Conservation (phyloP, 2,888 invertebrate genomes). For the Nomada ferruginata region DNA sequence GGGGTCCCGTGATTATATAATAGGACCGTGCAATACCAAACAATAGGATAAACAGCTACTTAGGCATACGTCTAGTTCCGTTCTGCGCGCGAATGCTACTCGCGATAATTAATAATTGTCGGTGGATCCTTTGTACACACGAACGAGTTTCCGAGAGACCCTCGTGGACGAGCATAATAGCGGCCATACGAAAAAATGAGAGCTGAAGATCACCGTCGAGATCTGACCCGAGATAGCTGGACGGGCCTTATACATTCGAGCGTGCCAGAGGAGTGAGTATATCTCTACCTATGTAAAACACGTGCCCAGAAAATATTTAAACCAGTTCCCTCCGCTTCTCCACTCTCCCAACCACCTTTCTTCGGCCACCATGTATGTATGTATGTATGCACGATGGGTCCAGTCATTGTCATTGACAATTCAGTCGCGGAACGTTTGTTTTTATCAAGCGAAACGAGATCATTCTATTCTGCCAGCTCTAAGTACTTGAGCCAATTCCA, state of each 20-base stretch:
- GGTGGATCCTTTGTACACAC: slow-evolving; percentile 67
- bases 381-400: slow-evolving; percentile 18
- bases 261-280: slow-evolving; percentile 72
- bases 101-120: slow-evolving; percentile 73
- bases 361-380: slow-evolving; percentile 20
- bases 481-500: slow-evolving; percentile 22
- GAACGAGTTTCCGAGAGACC: slow-evolving; percentile 70
- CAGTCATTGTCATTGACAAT: slow-evolving; percentile 73
- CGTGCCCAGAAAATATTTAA: slow-evolving; percentile 78
- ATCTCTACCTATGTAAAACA: slow-evolving; percentile 78
- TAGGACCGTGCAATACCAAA: background rate
- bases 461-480: background rate
- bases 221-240: slow-evolving; percentile 79
- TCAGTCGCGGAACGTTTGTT: slow-evolving; percentile 59
- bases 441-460: slow-evolving; percentile 35
- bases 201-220: slow-evolving; percentile 78
- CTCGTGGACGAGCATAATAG: slow-evolving; percentile 74
- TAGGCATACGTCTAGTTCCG: background rate
- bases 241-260: slow-evolving; percentile 77
- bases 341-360: slow-evolving; percentile 22
- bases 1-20: too few species aligned
- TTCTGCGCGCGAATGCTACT: slow-evolving; percentile 17
- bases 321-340: slow-evolving; percentile 72
- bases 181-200: slow-evolving; percentile 76
- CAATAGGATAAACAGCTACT: slow-evolving; percentile 12